These are phyloP conservation scores for Thaumetopoea pityocampa DNA, from an alignment of 1,140 invertebrate species.

Conservation along the genomic window DNA sequence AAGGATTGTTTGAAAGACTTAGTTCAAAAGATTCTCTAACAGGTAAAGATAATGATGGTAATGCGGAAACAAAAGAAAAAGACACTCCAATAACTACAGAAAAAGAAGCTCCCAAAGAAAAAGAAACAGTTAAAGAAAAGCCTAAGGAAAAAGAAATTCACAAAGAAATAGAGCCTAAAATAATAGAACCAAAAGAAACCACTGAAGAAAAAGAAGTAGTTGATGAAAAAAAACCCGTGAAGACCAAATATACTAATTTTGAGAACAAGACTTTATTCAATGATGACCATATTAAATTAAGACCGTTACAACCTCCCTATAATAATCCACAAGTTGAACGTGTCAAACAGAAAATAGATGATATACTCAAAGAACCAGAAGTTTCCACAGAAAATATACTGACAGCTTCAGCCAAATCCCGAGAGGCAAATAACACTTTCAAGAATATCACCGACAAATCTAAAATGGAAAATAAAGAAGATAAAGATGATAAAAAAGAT, in stretches of 20 bases:
- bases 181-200: conserved; percentile 22
- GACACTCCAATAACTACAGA: conserved; percentile 7
- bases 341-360: conserved; percentile 71
- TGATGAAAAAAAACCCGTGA: conserved; percentile 47
- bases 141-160: conserved; percentile 40
- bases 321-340: conserved; percentile 69
- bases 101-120: conserved; percentile 16
- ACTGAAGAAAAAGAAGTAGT: conserved; percentile 32
- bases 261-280: conserved; percentile 37
- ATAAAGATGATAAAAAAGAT: conserved; percentile 51
- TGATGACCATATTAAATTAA: conserved; percentile 65
- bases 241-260: conserved; percentile 33
- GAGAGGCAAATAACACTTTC: conserved; percentile 38
- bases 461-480: conserved; percentile 40
- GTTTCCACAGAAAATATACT: conserved; percentile 65
- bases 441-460: conserved; percentile 49
- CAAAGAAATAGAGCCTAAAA: conserved; percentile 18
- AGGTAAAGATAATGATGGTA: too few species aligned
- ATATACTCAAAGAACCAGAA: conserved; percentile 65
- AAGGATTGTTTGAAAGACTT: conserved; percentile 64
- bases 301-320: conserved; percentile 57
- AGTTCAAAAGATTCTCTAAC: conserved; percentile 70
- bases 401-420: conserved; percentile 24
- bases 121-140: conserved; percentile 16
- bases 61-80: too few species aligned